These are phyloP conservation scores for Tragelaphus oryx DNA, from an alignment of 2,797 vertebrate species.

Conservation along the genomic window DNA sequence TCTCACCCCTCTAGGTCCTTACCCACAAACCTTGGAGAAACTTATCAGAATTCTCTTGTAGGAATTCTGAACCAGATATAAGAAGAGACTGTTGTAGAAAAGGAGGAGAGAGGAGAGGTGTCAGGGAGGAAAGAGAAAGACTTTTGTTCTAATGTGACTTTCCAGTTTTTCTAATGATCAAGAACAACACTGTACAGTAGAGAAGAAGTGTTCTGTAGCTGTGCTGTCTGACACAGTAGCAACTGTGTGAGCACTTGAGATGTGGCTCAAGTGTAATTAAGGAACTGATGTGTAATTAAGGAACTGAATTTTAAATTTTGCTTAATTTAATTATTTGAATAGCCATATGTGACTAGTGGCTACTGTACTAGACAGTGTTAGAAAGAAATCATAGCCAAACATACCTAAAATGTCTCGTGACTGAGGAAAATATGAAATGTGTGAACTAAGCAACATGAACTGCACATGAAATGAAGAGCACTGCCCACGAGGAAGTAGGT, in stretches of 20 bases:
- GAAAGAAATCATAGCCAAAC: neutral
- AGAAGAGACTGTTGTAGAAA: neutral
- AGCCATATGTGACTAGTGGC: neutral
- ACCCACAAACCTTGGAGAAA: neutral
- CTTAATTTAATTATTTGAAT: neutral
- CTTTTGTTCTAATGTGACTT: neutral
- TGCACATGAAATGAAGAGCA: neutral
- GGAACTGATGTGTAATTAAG: neutral
- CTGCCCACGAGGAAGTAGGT: neutral
- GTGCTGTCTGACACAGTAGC: neutral
- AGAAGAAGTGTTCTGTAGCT: neutral
- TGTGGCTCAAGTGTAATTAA: neutral
- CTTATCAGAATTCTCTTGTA: neutral
- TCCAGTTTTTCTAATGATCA: neutral
- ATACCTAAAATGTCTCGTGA: neutral
- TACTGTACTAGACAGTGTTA: neutral
- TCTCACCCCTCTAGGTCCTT: neutral
- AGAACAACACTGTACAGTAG: neutral
- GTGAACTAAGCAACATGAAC: neutral
- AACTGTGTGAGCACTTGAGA: neutral
- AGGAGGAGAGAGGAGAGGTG: neutral
- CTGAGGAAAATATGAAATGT: neutral
- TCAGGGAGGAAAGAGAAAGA: neutral
- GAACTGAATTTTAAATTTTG: neutral
- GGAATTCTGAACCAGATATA: neutral